These are phyloP conservation scores for Glaucomys volans DNA, from an alignment of 2,113 vertebrate species.

Conservation along the genomic window DNA sequence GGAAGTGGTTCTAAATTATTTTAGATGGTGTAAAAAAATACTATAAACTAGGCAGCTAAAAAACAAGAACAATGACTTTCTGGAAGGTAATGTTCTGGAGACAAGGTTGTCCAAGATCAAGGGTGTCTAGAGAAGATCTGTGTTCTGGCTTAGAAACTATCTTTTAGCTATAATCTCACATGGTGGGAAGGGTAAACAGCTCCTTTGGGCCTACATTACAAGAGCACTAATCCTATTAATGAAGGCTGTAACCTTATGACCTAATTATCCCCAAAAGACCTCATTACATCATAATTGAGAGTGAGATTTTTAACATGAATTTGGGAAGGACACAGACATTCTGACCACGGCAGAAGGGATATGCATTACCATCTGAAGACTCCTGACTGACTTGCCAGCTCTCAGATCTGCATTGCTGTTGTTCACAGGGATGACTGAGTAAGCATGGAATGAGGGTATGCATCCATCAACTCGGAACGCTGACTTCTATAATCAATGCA, in stretches of 20 bases:
- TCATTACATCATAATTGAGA: not conserved
- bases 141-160: rapidly evolving
- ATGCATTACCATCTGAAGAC: not conserved
- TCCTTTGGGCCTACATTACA: not conserved
- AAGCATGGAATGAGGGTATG: not conserved
- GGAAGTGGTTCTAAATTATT: not conserved
- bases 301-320: not conserved
- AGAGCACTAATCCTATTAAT: not conserved
- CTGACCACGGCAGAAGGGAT: not conserved
- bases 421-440: not conserved
- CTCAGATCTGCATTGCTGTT: rapidly evolving
- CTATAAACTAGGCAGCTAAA: too few species aligned
- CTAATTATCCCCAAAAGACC: not conserved
- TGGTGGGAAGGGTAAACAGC: rapidly evolving
- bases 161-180: too few species aligned
- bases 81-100: not conserved
- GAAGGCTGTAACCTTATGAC: not conserved
- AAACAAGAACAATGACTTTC: not conserved
- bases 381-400: not conserved
- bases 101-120: not conserved
- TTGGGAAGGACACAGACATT: not conserved
- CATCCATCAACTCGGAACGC: not conserved
- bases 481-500: not conserved
- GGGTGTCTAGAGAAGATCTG: not conserved
- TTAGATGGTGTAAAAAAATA: not conserved